Percentiles rank a stretch among this genome's conserved stretches.
Evolutionary conservation across 2,888 invertebrate species (phyloP).

Genomic region (Chironomus riparius): DNA sequence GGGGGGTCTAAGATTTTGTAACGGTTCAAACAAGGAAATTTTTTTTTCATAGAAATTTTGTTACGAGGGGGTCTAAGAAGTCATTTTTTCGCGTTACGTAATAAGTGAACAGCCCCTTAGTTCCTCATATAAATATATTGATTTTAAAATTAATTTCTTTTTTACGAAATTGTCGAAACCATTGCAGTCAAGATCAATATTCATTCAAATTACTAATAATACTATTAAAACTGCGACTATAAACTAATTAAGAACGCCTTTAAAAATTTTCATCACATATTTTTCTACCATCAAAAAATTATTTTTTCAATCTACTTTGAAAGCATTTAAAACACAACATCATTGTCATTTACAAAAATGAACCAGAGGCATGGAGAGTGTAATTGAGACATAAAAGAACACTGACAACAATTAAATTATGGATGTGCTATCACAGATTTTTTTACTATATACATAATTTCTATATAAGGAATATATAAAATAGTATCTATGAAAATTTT

Average conservation of each 20-base stretch:
- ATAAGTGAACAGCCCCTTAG: too few relatives aligned
- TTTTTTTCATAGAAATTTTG: too few relatives aligned
- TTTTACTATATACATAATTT: background rate
- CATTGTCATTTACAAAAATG: background rate
- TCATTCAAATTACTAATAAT: too few relatives aligned
- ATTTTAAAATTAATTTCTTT: too few relatives aligned
- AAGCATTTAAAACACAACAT: background rate
- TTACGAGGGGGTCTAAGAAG: too few relatives aligned
- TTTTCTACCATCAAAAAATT: background rate
- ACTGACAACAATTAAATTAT: constrained; percentile 25
- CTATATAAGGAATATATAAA: background rate
- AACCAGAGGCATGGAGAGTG: background rate
- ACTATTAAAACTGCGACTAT: background rate
- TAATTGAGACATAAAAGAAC: constrained; percentile 21
- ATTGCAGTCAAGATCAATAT: too few relatives aligned
- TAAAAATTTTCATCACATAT: background rate
- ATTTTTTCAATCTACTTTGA: background rate
- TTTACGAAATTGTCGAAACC: too few relatives aligned
- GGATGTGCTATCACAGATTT: background rate
- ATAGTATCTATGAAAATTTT: background rate
- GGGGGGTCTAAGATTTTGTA: too few relatives aligned
- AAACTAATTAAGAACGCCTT: background rate
- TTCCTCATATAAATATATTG: too few relatives aligned
- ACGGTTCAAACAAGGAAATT: too few relatives aligned
- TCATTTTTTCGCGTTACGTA: too few relatives aligned